These are phyloP conservation scores for Lagodon rhomboides DNA, from an alignment of 2,797 vertebrate species.

Conservation along the genomic window DNA sequence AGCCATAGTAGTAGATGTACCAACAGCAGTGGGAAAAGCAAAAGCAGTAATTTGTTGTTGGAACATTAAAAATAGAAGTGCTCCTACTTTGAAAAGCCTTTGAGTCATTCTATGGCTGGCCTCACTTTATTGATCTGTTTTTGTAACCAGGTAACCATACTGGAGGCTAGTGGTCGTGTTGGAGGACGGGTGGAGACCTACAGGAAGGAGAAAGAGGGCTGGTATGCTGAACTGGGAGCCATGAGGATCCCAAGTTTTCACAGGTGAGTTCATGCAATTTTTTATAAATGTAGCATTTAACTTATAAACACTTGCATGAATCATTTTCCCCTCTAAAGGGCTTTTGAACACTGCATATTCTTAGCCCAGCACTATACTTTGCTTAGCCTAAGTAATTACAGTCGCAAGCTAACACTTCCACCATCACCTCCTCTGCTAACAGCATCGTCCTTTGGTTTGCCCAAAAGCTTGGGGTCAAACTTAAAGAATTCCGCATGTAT, in stretches of 20 bases:
- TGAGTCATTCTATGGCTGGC: too few species aligned
- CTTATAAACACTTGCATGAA: not conserved
- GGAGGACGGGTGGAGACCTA: slow-evolving; percentile 86
- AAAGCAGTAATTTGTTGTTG: too few species aligned
- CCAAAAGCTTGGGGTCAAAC: slow-evolving; percentile 51
- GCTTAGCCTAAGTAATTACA: too few species aligned
- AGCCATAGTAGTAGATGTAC: too few species aligned
- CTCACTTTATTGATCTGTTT: not conserved
- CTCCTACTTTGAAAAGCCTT: too few species aligned
- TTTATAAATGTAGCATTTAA: too few species aligned
- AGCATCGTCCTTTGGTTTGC: slow-evolving; percentile 36
- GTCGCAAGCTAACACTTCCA: too few species aligned
- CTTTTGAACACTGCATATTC: too few species aligned
- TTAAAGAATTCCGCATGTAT: slow-evolving; percentile 68
- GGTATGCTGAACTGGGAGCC: slow-evolving; percentile 87
- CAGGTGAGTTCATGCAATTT: slow-evolving; percentile 61
- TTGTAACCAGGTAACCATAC: slow-evolving; percentile 77
- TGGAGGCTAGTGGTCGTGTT: slow-evolving; percentile 79
- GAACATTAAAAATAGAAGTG: too few species aligned
- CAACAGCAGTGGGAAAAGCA: too few species aligned
- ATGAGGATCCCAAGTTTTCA: slow-evolving; percentile 87
- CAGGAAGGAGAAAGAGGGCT: slow-evolving; percentile 78
- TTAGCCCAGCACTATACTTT: too few species aligned
- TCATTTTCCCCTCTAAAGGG: too few species aligned
- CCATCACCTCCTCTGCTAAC: not conserved